Evolutionary conservation across 2,888 invertebrate genomes (phyloP).

Genomic region (Agrochola litura): DNA sequence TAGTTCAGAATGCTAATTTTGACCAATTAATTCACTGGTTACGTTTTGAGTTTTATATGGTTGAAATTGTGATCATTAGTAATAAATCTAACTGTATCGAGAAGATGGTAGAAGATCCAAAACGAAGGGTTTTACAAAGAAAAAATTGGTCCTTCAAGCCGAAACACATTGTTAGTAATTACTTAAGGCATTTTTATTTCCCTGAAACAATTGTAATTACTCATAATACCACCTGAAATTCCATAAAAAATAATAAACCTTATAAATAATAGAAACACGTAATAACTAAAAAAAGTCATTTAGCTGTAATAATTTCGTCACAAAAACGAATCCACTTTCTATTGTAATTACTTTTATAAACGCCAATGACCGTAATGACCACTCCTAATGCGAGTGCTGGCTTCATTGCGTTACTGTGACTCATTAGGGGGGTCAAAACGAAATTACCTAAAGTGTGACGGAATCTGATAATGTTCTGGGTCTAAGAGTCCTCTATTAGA

Average conservation of each 20-base stretch:
- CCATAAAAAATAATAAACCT: slow-evolving; percentile 45
- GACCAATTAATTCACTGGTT: neutral
- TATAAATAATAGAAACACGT: slow-evolving; percentile 61
- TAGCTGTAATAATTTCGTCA: slow-evolving; percentile 73
- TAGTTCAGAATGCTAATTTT: slow-evolving; percentile 1
- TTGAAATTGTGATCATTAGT: neutral
- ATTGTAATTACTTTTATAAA: slow-evolving; percentile 85
- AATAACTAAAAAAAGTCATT: slow-evolving; percentile 64
- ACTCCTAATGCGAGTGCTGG: slow-evolving; percentile 82
- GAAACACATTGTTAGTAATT: neutral
- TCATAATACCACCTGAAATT: slow-evolving; percentile 36
- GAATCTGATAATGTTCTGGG: slow-evolving; percentile 85
- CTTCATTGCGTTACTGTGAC: slow-evolving; percentile 83
- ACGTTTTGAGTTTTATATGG: neutral
- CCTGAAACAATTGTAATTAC: slow-evolving; percentile 31
- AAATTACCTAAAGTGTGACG: slow-evolving; percentile 87
- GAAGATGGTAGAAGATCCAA: neutral
- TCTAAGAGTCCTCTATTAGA: slow-evolving; percentile 77
- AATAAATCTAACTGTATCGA: neutral
- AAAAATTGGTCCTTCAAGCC: neutral
- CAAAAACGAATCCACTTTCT: slow-evolving; percentile 77
- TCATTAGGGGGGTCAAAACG: slow-evolving; percentile 83
- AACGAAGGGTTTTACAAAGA: neutral
- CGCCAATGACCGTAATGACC: slow-evolving; percentile 77
- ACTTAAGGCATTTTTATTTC: slow-evolving; percentile 15